Conservation (phyloP, 2,888 invertebrate species). For the Tromatobia lineatoria region DNA sequence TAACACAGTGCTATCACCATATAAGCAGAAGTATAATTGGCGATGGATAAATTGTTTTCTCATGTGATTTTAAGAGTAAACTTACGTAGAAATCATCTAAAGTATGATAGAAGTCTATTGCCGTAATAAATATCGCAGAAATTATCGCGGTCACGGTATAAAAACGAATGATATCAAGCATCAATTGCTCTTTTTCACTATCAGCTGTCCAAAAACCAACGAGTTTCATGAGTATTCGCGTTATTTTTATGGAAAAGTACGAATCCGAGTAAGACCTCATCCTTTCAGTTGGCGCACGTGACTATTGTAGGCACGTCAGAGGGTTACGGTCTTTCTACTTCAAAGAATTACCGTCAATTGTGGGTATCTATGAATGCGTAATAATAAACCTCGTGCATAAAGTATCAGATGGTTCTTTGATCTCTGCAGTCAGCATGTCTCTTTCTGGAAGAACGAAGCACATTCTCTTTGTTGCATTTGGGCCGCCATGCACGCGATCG, state of each 20-base stretch:
- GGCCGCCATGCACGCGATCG: slow-evolving; percentile 6
- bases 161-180: slow-evolving; percentile 19
- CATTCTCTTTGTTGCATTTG: background rate
- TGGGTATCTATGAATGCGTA: slow-evolving; percentile 12
- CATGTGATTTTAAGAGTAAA: background rate
- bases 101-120: slow-evolving; percentile 46
- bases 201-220: slow-evolving; percentile 64
- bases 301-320: background rate
- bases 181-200: slow-evolving; percentile 30
- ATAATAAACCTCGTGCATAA: slow-evolving; percentile 36
- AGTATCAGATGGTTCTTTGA: slow-evolving; percentile 25
- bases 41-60: too few species aligned
- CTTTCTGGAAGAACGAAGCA: slow-evolving; percentile 13
- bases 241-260: slow-evolving; percentile 61
- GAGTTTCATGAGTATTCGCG: slow-evolving; percentile 59
- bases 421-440: slow-evolving; percentile 19
- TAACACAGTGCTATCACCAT: too few species aligned
- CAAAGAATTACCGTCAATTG: slow-evolving; percentile 21
- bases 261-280: slow-evolving; percentile 9
- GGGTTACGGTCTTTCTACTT: background rate
- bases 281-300: background rate
- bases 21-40: too few species aligned
- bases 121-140: slow-evolving; percentile 18
- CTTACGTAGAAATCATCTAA: slow-evolving; percentile 63
- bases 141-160: slow-evolving; percentile 37